Evolutionary conservation across 2,113 vertebrate genomes (phyloP).

Genomic region (Onychorhynchus coronatus): DNA sequence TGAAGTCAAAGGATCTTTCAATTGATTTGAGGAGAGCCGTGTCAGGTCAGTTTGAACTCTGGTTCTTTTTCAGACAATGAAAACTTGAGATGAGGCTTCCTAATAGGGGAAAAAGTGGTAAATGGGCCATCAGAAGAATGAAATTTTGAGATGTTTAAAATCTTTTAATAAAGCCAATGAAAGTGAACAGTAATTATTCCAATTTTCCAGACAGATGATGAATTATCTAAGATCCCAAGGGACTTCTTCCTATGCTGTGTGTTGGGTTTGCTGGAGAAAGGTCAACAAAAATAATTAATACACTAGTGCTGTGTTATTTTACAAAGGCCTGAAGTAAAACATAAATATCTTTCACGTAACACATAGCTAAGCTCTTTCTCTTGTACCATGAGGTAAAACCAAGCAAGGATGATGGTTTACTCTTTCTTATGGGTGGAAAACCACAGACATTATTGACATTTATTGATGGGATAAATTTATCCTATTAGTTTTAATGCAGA

Average conservation of each 20-base stretch:
- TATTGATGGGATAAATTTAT: slow-evolving; percentile 23
- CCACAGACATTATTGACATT: neutral
- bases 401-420: neutral
- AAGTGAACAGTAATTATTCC: neutral
- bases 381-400: neutral
- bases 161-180: neutral
- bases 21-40: neutral
- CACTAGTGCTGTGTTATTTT: neutral
- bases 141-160: neutral
- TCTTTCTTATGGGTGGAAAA: slow-evolving; percentile 1
- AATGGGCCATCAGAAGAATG: neutral
- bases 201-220: neutral
- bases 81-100: neutral
- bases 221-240: neutral
- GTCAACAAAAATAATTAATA: neutral
- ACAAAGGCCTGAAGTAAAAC: neutral
- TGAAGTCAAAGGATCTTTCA: neutral
- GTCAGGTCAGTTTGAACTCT: neutral
- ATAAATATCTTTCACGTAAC: neutral
- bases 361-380: neutral
- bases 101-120: neutral
- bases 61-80: neutral
- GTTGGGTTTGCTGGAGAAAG: neutral
- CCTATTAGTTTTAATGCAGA: slow-evolving; percentile 46
- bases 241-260: neutral